phyloP scores from a whole-genome alignment of 2,888 invertebrate genomes.

The Choristoneura rosaceana region DNA sequence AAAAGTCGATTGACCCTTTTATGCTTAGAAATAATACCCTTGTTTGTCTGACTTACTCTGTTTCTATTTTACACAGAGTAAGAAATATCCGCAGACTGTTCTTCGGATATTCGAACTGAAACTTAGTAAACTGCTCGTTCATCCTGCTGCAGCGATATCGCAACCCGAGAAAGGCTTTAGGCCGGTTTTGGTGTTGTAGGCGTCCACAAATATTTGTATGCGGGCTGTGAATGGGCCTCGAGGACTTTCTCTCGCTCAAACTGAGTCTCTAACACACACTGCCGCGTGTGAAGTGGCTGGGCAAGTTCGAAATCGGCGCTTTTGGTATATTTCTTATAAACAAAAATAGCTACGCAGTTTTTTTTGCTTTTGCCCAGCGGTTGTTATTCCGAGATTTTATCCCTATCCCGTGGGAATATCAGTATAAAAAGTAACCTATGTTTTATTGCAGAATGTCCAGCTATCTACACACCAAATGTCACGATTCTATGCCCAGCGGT shows the following conservation, averaged over 20 bases:
- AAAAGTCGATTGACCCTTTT: no score
- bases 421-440: no score
- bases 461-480: no score
- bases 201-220: constrained; percentile 84
- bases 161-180: constrained; percentile 72
- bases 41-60: no score
- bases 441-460: no score
- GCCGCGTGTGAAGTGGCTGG: constrained; percentile 46
- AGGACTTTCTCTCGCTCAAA: constrained; percentile 80
- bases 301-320: constrained; percentile 43
- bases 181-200: constrained; percentile 80
- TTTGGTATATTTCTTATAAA: background rate
- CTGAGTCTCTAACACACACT: constrained; percentile 70
- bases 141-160: constrained; percentile 32
- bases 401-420: no score
- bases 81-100: no score
- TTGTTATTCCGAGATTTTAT: no score
- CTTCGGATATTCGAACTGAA: background rate
- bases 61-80: no score
- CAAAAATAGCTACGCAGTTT: background rate
- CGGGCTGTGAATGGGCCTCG: constrained; percentile 81
- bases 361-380: background rate
- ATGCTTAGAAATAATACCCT: no score
- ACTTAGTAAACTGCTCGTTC: constrained; percentile 29
- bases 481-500: no score